A percentile compares a stretch with the other conserved stretches of the same genome.
These are phyloP conservation scores for Synanthedon vespiformis DNA, from an alignment of 2,888 invertebrate species.

Conservation along the genomic window DNA sequence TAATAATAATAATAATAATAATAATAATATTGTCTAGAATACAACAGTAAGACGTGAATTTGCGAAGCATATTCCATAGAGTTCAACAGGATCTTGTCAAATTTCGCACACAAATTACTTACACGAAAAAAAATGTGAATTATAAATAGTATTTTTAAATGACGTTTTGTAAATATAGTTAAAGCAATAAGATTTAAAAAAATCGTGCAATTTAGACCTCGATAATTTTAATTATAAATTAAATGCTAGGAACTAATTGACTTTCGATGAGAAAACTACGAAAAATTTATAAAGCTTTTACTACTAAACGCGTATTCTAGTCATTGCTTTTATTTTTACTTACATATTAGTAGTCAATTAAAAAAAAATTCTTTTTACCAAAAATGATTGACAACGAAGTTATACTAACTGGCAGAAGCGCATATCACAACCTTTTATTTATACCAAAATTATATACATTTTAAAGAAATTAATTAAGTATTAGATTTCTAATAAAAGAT, in stretches of 20 bases:
- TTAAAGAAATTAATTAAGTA: no score
- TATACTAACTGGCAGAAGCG: neutral
- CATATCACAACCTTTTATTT: no score
- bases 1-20: no score
- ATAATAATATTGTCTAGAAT: no score
- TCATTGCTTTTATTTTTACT: constrained; percentile 29
- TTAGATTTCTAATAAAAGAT: no score
- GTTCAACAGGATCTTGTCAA: constrained; percentile 25
- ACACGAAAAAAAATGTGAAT: constrained; percentile 29
- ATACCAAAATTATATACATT: no score
- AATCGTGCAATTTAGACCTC: constrained; percentile 64
- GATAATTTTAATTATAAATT: constrained; percentile 35
- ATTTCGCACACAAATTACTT: neutral
- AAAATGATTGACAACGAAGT: neutral
- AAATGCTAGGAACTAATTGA: constrained; percentile 48
- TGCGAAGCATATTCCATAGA: constrained; percentile 15
- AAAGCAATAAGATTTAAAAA: constrained; percentile 23
- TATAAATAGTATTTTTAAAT: constrained; percentile 63
- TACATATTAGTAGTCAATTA: constrained; percentile 3
- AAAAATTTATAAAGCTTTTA: constrained; percentile 2
- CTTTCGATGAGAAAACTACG: constrained; percentile 12
- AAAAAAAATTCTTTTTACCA: neutral
- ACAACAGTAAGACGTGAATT: no score
- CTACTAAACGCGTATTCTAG: constrained; percentile 25
- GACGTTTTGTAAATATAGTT: constrained; percentile 65